Percentiles rank a stretch among this genome's conserved stretches.
These are phyloP conservation scores for Umimayanthus chanpuru DNA, from an alignment of 92 coral and sea anemone species.

Conservation along the genomic window DNA sequence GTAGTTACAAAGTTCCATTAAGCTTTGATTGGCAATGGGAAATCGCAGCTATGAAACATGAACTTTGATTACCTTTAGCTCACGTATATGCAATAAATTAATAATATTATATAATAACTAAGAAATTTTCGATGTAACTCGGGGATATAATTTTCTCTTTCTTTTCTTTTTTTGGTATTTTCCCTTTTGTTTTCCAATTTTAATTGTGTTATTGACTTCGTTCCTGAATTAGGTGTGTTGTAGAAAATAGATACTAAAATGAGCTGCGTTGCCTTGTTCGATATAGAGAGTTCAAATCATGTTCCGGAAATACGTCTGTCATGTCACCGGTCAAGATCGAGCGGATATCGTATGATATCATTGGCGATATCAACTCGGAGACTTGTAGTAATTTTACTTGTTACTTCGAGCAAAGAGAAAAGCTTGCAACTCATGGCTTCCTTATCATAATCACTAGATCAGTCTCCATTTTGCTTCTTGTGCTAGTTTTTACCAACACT, in stretches of 20 bases:
- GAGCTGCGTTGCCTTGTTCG: too few relatives aligned
- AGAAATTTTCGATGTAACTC: not conserved
- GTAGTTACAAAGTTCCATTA: not conserved
- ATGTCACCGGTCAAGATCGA: slow-evolving; percentile 19
- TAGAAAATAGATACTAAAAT: not conserved
- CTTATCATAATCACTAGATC: not conserved
- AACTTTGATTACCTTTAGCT: not conserved
- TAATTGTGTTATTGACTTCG: not conserved
- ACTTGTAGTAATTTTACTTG: not conserved
- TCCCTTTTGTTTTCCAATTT: not conserved
- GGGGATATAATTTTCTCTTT: not conserved
- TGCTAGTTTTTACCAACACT: not conserved
- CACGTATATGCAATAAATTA: not conserved
- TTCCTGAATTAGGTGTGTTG: not conserved
- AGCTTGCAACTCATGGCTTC: not conserved
- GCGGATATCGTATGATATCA: slow-evolving; percentile 27
- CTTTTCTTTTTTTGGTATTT: too few relatives aligned
- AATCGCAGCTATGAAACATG: not conserved
- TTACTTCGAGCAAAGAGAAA: not conserved
- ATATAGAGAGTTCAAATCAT: not conserved
- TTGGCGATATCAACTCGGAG: not conserved
- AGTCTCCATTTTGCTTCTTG: not conserved
- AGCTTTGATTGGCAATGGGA: slow-evolving; percentile 32
- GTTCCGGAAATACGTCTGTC: slow-evolving; percentile 49
- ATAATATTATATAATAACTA: not conserved